Evolutionary conservation across 1,140 invertebrate species (phyloP).

Genomic region (Drosophila virilis): DNA sequence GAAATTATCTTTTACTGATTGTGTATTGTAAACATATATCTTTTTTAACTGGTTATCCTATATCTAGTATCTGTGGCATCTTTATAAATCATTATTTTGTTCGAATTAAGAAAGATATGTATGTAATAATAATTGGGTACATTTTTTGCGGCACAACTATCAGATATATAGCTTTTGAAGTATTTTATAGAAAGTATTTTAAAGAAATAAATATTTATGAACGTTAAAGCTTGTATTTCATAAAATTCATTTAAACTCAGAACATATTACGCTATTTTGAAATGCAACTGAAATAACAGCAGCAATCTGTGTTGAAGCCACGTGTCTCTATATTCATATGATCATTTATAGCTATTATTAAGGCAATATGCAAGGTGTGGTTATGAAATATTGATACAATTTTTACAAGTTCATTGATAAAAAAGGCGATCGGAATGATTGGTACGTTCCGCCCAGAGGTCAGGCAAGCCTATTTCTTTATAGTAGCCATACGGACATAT

Average conservation of each 20-base stretch:
- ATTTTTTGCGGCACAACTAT: too few relatives aligned
- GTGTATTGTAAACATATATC: too few relatives aligned
- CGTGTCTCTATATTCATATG: not conserved
- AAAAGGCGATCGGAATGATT: not conserved
- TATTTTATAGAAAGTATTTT: too few relatives aligned
- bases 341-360: conserved; percentile 13
- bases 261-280: not conserved
- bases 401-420: conserved; percentile 47
- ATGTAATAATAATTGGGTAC: too few relatives aligned
- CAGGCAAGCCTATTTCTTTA: conserved; percentile 10
- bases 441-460: conserved; percentile 41
- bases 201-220: too few relatives aligned
- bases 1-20: too few relatives aligned
- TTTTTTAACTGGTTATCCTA: too few relatives aligned
- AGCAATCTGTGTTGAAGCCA: not conserved
- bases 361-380: conserved; percentile 44
- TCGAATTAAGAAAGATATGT: too few relatives aligned
- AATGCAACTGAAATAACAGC: conserved; percentile 1
- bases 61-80: too few relatives aligned
- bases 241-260: conserved; percentile 12
- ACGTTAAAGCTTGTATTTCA: too few relatives aligned
- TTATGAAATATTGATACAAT: conserved; percentile 31
- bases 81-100: too few relatives aligned
- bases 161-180: too few relatives aligned
- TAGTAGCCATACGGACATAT: not conserved